Evolutionary conservation across 2,797 vertebrate genomes (phyloP), one percentile per base, ranked within the genome.

Genomic region (Caiman crocodilus): DNA sequence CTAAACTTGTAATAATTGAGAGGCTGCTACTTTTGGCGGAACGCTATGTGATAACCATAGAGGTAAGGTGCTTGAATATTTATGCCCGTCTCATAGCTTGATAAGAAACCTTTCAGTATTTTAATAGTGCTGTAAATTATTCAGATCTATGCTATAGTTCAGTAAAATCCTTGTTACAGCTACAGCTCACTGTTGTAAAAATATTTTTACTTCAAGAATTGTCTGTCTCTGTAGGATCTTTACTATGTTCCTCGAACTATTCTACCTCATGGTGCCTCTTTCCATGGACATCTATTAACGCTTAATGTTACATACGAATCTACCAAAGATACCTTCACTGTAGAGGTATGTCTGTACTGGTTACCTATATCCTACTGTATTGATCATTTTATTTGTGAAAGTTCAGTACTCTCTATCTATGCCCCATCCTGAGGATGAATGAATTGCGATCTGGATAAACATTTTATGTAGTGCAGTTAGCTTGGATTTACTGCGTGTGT

Each of bases 251-350:
- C 99, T 96, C 98, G 99, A 96, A 99, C 99, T 95, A 99, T 99
- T 98, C 99, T 99, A 99, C 99, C 99, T 99, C 99, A 99, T n/a
- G 99, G 99, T 95, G 99, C 99, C 83, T 99, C 99, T 71, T 99
- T 98, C 97, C 99, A 99, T 42, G 99, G 99, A 97, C 99, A 99
- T 98, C 98, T 99, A 81, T 98, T 99, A 97, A 98, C 99, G 60
- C 99, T 99, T 87, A 99, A 99, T 96, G 98, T 99, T 96, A 99
- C 98, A 2, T 99, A 99, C 1, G 99, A 99, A 97, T 99, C 99
- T 98, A 99, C 99, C 99, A 99, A 99, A 99, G 99, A 99, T 98
- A 99, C 98, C 82, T 99, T 99, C 97, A 98, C 98, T 94, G 97
- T 99, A 96, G 99, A 99, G 99, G 99, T 99, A 97, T 35, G 97